Evolutionary conservation across 2,113 vertebrate species (phyloP).

Genomic region (Erythrolamprus reginae): DNA sequence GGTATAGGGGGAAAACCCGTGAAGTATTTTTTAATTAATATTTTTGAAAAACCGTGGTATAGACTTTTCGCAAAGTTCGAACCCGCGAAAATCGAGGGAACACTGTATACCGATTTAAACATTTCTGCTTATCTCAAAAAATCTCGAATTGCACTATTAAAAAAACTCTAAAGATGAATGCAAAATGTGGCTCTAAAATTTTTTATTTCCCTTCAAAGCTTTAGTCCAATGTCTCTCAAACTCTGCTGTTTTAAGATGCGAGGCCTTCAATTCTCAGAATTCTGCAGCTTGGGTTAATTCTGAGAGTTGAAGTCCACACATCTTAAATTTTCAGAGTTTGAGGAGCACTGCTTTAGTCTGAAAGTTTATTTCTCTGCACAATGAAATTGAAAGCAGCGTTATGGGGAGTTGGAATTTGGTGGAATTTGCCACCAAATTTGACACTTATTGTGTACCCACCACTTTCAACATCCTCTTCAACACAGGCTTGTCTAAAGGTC

Average conservation of each 20-base stretch:
- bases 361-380: not conserved
- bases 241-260: not conserved
- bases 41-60: no score
- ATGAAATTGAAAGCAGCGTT: not conserved
- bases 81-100: no score
- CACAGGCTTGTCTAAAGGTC: not conserved
- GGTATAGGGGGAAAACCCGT: no score
- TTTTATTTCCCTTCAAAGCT: not conserved
- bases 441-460: not conserved
- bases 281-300: not conserved
- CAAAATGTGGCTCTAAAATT: not conserved
- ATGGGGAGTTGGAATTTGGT: not conserved
- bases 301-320: not conserved
- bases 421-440: not conserved
- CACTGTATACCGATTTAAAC: not conserved
- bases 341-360: not conserved
- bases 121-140: not conserved
- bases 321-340: not conserved
- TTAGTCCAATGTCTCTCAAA: not conserved
- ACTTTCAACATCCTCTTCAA: conserved; percentile 13
- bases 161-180: not conserved
- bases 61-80: no score
- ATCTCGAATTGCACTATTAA: not conserved
- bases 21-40: no score
- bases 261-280: not conserved